A percentile compares a stretch with the other conserved stretches of the same genome.
Evolutionary conservation across 2,113 vertebrate genomes (phyloP).

Genomic region (Sylvilagus bachmani): DNA sequence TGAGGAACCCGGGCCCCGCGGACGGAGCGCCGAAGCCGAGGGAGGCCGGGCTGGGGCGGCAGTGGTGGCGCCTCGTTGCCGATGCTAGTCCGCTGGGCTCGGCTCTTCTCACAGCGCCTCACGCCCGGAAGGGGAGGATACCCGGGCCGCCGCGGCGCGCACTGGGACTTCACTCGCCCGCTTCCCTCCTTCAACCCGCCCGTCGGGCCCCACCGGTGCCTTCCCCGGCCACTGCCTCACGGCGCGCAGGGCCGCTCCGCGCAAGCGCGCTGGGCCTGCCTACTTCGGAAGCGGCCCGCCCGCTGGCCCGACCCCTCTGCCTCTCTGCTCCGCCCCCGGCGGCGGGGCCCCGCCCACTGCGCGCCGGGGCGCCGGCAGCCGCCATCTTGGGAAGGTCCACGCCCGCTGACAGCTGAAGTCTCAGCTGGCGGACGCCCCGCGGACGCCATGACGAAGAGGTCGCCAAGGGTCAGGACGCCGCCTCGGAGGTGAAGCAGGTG

Average conservation of each 20-base stretch:
- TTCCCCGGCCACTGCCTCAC: constrained; percentile 72
- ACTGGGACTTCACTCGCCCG: constrained; percentile 75
- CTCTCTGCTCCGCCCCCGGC: constrained; percentile 60
- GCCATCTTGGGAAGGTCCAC: constrained; percentile 88
- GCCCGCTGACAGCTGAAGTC: rapidly evolving
- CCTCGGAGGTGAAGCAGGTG: constrained; percentile 2
- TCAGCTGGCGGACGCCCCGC: not conserved
- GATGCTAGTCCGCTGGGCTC: constrained; percentile 49
- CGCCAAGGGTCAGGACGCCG: not conserved
- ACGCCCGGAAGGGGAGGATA: constrained; percentile 82
- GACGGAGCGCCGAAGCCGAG: constrained; percentile 69
- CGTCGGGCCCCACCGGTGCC: constrained; percentile 73
- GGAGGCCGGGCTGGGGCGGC: constrained; percentile 62
- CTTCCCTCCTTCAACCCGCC: constrained; percentile 74
- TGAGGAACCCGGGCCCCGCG: constrained; percentile 74
- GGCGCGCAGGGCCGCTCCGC: constrained; percentile 70
- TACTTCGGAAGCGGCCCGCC: not conserved
- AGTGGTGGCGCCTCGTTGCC: constrained; percentile 42
- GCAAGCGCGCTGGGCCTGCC: constrained; percentile 73
- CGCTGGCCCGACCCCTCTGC: constrained; percentile 10
- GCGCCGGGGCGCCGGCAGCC: not conserved
- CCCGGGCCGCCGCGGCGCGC: constrained; percentile 80
- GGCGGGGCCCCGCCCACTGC: constrained; percentile 67
- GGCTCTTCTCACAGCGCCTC: constrained; percentile 71
- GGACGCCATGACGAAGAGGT: constrained; percentile 80